These are phyloP conservation scores for Adelognathus sp. DNA, from an alignment of 2,888 invertebrate genomes.

Conservation along the genomic window DNA sequence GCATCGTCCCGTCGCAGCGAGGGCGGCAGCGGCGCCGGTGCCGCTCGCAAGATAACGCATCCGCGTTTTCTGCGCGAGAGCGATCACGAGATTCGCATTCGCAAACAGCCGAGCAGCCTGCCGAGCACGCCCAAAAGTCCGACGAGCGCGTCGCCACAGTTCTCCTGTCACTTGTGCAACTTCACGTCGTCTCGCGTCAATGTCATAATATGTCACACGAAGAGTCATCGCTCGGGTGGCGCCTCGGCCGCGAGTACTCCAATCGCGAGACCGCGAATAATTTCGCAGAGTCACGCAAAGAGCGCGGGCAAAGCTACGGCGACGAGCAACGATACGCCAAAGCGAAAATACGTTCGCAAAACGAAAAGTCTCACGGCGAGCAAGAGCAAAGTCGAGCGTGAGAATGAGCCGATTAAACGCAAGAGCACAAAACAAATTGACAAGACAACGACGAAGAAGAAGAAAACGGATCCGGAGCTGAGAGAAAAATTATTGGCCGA, in stretches of 20 bases:
- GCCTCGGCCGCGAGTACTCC: slow-evolving; percentile 61
- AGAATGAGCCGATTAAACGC: slow-evolving; percentile 73
- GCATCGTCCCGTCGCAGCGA: slow-evolving; percentile 67
- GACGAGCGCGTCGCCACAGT: slow-evolving; percentile 75
- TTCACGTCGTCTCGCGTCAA: slow-evolving; percentile 88
- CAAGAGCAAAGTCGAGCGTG: slow-evolving; percentile 77
- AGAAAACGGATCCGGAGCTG: slow-evolving; percentile 85
- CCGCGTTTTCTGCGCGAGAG: slow-evolving; percentile 81
- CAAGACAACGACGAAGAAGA: slow-evolving; percentile 78
- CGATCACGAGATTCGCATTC: slow-evolving; percentile 86
- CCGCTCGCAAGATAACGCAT: slow-evolving; percentile 80
- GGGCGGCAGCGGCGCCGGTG: slow-evolving; percentile 64
- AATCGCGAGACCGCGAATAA: slow-evolving; percentile 62
- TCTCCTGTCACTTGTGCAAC: slow-evolving; percentile 85
- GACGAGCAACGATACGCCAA: slow-evolving; percentile 68
- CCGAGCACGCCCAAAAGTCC: slow-evolving; percentile 67
- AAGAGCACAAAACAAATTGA: slow-evolving; percentile 74
- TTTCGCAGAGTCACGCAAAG: slow-evolving; percentile 60
- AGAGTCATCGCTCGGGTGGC: slow-evolving; percentile 85
- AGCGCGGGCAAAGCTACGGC: slow-evolving; percentile 21
- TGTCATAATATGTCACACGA: slow-evolving; percentile 88
- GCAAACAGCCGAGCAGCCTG: slow-evolving; percentile 82
- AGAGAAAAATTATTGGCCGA: slow-evolving; percentile 88
- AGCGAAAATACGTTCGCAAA: slow-evolving; percentile 81
- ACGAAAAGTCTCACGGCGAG: slow-evolving; percentile 72